Percentiles rank a stretch among this genome's conserved stretches.
phyloP scores from a whole-genome alignment of 1,140 invertebrate genomes.

The Leptopilina clavipes region DNA sequence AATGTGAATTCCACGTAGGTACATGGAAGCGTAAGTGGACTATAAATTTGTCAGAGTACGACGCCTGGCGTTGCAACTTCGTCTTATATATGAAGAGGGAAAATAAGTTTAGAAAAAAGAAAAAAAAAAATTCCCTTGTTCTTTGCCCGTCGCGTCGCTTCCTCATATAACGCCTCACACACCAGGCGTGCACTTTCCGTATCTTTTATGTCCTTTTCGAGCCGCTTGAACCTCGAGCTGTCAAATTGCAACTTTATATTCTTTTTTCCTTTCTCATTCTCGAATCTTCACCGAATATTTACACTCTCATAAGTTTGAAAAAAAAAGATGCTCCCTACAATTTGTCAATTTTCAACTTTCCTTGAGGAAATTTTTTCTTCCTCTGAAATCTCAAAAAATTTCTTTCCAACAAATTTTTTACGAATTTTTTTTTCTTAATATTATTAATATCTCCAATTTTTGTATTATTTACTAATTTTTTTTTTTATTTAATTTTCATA shows the following conservation, averaged over 20 bases:
- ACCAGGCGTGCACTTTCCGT: constrained; percentile 3
- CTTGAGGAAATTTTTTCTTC: no score
- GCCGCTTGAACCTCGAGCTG: constrained; percentile 9
- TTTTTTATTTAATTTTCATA: no score
- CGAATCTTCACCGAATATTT: not conserved
- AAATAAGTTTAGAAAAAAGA: not conserved
- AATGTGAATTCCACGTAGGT: constrained; percentile 11
- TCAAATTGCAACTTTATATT: not conserved
- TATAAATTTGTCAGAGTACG: constrained; percentile 22
- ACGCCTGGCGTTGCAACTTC: constrained; percentile 7
- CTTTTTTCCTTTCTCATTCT: constrained; percentile 3
- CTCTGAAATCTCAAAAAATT: no score
- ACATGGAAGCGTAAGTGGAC: constrained; percentile 29
- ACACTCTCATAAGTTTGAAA: not conserved
- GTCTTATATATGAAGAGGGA: constrained; percentile 33
- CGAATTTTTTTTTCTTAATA: no score
- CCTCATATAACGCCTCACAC: constrained; percentile 14
- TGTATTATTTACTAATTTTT: no score
- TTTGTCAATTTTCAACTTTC: no score
- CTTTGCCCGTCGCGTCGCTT: not conserved
- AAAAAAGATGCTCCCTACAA: no score
- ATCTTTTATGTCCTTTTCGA: constrained; percentile 25
- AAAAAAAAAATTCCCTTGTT: constrained; percentile 4
- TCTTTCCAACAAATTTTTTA: no score
- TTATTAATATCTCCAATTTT: no score